These are phyloP conservation scores for Molossus alvarezi DNA, from an alignment of 2,797 vertebrate genomes.

Conservation along the genomic window DNA sequence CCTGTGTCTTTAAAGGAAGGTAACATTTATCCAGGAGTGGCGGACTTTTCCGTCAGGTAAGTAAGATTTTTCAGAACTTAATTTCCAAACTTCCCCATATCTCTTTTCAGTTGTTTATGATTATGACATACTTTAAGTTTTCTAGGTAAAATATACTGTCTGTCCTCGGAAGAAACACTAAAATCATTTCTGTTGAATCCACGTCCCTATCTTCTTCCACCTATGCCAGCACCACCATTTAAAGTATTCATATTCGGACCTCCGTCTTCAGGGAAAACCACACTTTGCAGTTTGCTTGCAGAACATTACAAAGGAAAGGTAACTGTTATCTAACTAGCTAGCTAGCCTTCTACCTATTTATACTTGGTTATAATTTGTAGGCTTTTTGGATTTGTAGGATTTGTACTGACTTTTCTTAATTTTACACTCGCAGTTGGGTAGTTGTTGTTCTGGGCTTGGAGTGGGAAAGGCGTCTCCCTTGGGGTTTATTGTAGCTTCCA, in stretches of 20 bases:
- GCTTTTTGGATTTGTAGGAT: not conserved
- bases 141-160: conserved; percentile 95
- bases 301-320: conserved; percentile 92
- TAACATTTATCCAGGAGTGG: conserved; percentile 90
- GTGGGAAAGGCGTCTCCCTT: not conserved
- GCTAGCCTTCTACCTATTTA: not conserved
- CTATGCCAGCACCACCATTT: conserved; percentile 95
- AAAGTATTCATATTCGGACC: conserved; percentile 94
- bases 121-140: conserved; percentile 91
- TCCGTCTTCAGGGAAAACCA: conserved; percentile 93
- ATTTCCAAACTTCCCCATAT: not conserved
- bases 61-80: conserved; percentile 67
- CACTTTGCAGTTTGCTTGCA: conserved; percentile 93
- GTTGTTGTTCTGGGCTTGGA: not conserved
- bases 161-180: conserved; percentile 93
- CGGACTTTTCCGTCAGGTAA: conserved; percentile 95
- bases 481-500: not conserved
- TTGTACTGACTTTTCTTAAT: conserved; percentile 31
- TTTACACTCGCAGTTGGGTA: not conserved
- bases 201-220: conserved; percentile 94
- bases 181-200: conserved; percentile 94
- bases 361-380: not conserved
- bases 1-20: conserved; percentile 96
- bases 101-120: conserved; percentile 67
- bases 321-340: conserved; percentile 51